Conservation (phyloP, 2,113 vertebrate species). For the Lasiurus borealis region DNA sequence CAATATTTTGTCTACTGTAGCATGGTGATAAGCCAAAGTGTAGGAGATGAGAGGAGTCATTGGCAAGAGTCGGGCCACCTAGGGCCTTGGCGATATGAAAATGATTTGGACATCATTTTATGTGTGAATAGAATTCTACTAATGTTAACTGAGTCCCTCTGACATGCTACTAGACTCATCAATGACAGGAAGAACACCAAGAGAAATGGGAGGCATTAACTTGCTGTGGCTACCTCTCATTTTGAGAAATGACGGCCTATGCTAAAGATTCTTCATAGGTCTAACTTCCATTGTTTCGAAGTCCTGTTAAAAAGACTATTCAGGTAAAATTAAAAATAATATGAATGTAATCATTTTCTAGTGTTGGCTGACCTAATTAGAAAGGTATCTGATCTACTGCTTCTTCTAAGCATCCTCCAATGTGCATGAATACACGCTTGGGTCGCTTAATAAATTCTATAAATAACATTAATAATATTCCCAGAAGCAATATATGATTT, state of each 20-base stretch:
- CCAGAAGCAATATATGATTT: constrained; percentile 51
- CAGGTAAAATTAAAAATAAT: constrained; percentile 55
- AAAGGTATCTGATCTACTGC: constrained; percentile 33
- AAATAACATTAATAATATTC: constrained; percentile 63
- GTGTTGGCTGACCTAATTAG: constrained; percentile 64
- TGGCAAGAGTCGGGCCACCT: not conserved
- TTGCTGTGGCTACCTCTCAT: not conserved
- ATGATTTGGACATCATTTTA: not conserved
- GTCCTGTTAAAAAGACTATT: constrained; percentile 31
- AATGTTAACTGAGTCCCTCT: not conserved
- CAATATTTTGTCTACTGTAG: not conserved
- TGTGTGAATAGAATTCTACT: not conserved
- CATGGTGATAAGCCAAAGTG: not conserved
- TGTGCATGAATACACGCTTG: constrained; percentile 7
- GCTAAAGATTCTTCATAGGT: not conserved
- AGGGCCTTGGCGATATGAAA: not conserved
- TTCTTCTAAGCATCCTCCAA: constrained; percentile 19
- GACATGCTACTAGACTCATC: not conserved
- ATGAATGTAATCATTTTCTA: constrained; percentile 48
- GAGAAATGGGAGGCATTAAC: not conserved
- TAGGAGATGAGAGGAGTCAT: not conserved
- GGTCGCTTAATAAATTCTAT: constrained; percentile 56
- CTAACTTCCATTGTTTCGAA: constrained; percentile 11
- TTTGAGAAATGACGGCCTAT: not conserved
- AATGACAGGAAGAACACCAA: not conserved